These are phyloP conservation scores for Microctonus brassicae DNA, from an alignment of 2,888 invertebrate genomes.

Conservation along the genomic window DNA sequence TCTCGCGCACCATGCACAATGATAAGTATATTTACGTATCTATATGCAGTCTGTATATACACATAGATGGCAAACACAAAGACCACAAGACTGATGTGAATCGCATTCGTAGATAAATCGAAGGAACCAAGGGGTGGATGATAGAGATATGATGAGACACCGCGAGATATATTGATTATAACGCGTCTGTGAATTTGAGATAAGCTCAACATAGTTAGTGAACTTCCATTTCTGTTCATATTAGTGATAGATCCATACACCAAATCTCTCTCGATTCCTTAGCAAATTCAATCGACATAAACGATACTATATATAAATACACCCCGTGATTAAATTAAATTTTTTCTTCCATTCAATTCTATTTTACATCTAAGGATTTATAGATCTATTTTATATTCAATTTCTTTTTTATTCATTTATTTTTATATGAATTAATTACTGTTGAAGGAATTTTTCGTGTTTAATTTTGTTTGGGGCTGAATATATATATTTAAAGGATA, in stretches of 20 bases:
- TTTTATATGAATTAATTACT: background rate
- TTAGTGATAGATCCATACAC: slow-evolving; percentile 11
- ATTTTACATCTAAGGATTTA: background rate
- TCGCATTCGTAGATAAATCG: too few species aligned
- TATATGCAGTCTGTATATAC: slow-evolving; percentile 29
- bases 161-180: slow-evolving; percentile 69
- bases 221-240: slow-evolving; percentile 39
- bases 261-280: slow-evolving; percentile 20
- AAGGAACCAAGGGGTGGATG: too few species aligned
- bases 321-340: background rate
- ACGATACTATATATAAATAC: background rate
- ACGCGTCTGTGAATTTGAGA: slow-evolving; percentile 69
- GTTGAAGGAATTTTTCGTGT: background rate
- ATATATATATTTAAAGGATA: slow-evolving; percentile 10
- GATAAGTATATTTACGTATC: too few species aligned
- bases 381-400: background rate
- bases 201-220: slow-evolving; percentile 64
- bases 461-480: slow-evolving; percentile 11
- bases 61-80: slow-evolving; percentile 39
- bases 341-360: background rate
- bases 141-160: slow-evolving; percentile 53
- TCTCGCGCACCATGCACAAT: slow-evolving; percentile 28
- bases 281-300: background rate
- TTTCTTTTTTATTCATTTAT: background rate
- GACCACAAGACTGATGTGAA: slow-evolving; percentile 32